Conservation (phyloP, 2,888 invertebrate genomes). For the Harpalus rubripes region DNA sequence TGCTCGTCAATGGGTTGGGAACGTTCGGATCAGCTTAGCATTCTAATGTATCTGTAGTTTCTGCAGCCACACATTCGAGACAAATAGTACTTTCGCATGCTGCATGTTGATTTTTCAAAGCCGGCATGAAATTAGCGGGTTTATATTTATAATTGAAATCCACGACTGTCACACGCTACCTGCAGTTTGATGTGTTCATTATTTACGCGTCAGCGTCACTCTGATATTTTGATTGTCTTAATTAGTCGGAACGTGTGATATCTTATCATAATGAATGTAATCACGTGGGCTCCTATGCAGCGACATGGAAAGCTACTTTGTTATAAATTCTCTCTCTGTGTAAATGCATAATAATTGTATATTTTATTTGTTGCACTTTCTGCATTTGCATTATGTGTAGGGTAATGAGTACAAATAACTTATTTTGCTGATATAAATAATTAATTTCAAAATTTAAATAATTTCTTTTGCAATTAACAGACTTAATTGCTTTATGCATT, state of each 20-base stretch:
- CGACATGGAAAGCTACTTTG: conserved; percentile 42
- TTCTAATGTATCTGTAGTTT: conserved; percentile 55
- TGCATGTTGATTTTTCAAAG: conserved; percentile 58
- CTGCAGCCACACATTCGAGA: conserved; percentile 52
- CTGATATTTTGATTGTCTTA: conserved; percentile 53
- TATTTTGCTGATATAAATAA: conserved; percentile 12
- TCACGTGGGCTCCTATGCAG: conserved; percentile 19
- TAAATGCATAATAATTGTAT: conserved; percentile 48
- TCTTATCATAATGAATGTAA: conserved; percentile 43
- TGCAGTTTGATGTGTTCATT: conserved; percentile 62
- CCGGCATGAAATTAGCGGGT: conserved; percentile 56
- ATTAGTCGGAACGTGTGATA: conserved; percentile 46
- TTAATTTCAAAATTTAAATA: conserved; percentile 1
- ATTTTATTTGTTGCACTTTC: conserved; percentile 35
- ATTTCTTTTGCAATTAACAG: neutral
- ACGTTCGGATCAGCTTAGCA: conserved; percentile 5
- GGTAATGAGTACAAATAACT: conserved; percentile 4
- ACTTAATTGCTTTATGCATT: neutral
- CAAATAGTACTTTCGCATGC: conserved; percentile 65
- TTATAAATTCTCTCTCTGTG: conserved; percentile 21
- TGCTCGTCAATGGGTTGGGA: neutral
- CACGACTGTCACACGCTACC: conserved; percentile 63
- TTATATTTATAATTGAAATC: conserved; percentile 65
- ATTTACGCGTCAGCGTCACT: conserved; percentile 46
- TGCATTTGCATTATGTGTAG: conserved; percentile 23